Conservation (phyloP, 2,797 vertebrate genomes). For the Alouatta caraya region DNA sequence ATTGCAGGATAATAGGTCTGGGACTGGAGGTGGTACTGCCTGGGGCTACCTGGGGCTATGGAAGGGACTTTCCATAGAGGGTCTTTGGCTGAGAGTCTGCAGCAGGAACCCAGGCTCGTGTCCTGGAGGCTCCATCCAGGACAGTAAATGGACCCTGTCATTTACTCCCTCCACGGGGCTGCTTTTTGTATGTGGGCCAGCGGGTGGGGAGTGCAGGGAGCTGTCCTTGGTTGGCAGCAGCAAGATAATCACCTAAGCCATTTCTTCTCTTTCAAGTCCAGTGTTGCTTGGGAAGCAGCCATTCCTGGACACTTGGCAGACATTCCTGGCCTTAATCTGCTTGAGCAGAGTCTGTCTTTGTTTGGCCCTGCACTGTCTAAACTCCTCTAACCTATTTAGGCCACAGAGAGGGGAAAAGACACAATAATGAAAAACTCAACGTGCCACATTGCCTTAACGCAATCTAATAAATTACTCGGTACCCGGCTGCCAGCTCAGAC, state of each 20-base stretch:
- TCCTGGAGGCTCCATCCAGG: background rate
- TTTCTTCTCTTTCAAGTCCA: background rate
- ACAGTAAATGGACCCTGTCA: background rate
- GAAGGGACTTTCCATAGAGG: constrained; percentile 2
- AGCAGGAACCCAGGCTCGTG: background rate
- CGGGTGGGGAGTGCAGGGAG: background rate
- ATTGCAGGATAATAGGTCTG: constrained; percentile 38
- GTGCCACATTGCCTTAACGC: constrained; percentile 80
- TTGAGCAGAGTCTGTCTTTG: constrained; percentile 73
- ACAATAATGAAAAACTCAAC: constrained; percentile 79
- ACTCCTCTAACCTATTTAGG: constrained; percentile 76
- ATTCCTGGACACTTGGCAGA: constrained; percentile 62
- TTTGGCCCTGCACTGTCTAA: constrained; percentile 59
- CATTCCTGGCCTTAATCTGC: constrained; percentile 58
- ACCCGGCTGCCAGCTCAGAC: constrained; percentile 85
- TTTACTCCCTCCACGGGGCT: background rate
- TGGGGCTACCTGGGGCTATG: background rate
- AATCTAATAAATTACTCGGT: constrained; percentile 85
- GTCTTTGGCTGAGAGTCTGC: background rate
- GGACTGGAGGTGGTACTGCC: background rate
- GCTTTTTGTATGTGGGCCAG: constrained; percentile 23
- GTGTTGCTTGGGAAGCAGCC: constrained; percentile 31
- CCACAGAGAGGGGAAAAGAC: constrained; percentile 73
- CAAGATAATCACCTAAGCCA: background rate
- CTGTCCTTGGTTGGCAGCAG: background rate